phyloP scores from a whole-genome alignment of 2,888 invertebrate species.

The Nycteola revayana region DNA sequence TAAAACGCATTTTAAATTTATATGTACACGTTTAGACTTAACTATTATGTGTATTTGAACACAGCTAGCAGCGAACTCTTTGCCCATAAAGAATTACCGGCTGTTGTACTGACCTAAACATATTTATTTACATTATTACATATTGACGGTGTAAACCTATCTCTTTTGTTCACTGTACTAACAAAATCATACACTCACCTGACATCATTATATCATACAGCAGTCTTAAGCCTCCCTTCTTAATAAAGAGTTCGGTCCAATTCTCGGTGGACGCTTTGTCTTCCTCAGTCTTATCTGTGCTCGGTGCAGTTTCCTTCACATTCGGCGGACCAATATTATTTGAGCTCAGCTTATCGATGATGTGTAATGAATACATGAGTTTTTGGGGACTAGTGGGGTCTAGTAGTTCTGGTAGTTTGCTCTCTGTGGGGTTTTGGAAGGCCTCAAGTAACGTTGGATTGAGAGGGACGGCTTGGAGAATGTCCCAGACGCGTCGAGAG shows the following conservation, averaged over 20 bases:
- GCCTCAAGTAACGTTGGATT: slow-evolving; percentile 92
- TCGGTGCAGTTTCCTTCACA: slow-evolving; percentile 49
- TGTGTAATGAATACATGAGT: slow-evolving; percentile 96
- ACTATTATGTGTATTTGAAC: no score
- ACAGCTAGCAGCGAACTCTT: no score
- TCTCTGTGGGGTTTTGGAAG: slow-evolving; percentile 88
- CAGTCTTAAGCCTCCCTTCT: slow-evolving; percentile 93
- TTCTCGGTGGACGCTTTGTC: slow-evolving; percentile 59
- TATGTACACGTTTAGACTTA: no score
- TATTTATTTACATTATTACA: no score
- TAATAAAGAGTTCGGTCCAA: slow-evolving; percentile 92
- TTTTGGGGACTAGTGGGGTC: slow-evolving; percentile 96
- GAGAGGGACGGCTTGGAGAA: slow-evolving; percentile 94
- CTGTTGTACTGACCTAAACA: no score
- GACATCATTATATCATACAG: slow-evolving; percentile 96
- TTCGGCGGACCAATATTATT: slow-evolving; percentile 48
- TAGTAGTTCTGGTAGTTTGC: slow-evolving; percentile 87
- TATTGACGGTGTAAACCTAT: no score
- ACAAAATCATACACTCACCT: no score
- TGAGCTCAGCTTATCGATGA: slow-evolving; percentile 83
- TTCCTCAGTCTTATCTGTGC: slow-evolving; percentile 56
- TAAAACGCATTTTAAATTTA: no score
- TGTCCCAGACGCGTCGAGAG: slow-evolving; percentile 97
- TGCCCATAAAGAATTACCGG: no score
- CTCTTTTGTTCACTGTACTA: no score